Evolutionary conservation across 2,888 invertebrate genomes (phyloP).

Genomic region (Meteorus cinctellus): DNA sequence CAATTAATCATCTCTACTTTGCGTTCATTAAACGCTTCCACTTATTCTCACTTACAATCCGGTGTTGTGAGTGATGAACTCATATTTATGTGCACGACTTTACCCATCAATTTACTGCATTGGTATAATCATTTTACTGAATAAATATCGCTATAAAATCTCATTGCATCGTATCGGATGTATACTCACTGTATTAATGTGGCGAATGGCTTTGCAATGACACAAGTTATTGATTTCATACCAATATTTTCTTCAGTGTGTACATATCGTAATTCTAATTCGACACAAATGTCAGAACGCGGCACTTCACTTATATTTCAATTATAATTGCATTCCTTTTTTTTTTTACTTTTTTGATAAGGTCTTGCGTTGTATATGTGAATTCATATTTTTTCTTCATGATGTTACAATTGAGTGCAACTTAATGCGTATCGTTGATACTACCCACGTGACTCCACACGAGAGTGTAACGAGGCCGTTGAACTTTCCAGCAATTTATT

Average conservation of each 20-base stretch:
- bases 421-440: neutral
- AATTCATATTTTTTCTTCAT: neutral
- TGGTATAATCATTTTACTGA: too few species aligned
- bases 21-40: neutral
- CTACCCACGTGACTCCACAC: slow-evolving; percentile 21
- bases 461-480: slow-evolving; percentile 10
- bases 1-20: neutral
- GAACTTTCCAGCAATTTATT: slow-evolving; percentile 11
- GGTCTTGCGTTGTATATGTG: neutral
- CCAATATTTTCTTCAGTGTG: too few species aligned
- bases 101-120: too few species aligned
- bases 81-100: too few species aligned
- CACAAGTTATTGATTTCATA: too few species aligned
- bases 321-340: neutral
- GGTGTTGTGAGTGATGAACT: too few species aligned
- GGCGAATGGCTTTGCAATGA: too few species aligned
- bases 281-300: neutral
- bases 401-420: neutral
- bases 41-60: too few species aligned
- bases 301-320: neutral
- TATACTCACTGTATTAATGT: too few species aligned
- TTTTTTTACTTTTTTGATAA: neutral
- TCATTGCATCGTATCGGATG: too few species aligned
- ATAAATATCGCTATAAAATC: too few species aligned
- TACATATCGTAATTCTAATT: neutral